Conservation (phyloP, 2,797 vertebrate genomes). For the Crax fasciolata region DNA sequence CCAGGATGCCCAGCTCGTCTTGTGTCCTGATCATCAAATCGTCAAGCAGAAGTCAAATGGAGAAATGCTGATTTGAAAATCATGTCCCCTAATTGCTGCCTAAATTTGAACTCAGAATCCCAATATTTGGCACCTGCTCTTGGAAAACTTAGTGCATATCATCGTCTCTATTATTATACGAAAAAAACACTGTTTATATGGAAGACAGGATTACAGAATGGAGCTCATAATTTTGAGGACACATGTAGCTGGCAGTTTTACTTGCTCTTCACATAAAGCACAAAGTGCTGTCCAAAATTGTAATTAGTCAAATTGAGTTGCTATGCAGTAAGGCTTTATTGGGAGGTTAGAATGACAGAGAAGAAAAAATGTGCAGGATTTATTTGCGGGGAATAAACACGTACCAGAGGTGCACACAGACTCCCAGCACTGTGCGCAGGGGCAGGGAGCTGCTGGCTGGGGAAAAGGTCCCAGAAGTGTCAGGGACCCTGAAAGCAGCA, state of each 20-base stretch:
- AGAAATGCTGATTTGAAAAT: constrained; percentile 36
- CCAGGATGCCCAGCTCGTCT: neutral
- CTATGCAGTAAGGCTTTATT: neutral
- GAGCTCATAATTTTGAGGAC: neutral
- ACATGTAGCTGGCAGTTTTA: neutral
- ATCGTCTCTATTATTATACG: neutral
- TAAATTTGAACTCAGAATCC: constrained; percentile 17
- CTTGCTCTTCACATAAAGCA: constrained; percentile 4
- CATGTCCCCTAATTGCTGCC: constrained; percentile 10
- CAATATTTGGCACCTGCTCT: constrained; percentile 4
- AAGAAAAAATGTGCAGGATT: neutral
- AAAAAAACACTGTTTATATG: neutral
- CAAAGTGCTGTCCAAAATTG: neutral
- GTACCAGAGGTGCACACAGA: neutral
- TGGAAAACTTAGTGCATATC: neutral
- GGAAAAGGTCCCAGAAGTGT: rapidly evolving
- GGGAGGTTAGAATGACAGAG: neutral
- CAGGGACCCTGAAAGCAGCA: neutral
- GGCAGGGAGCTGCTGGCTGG: neutral
- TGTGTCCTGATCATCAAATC: constrained; percentile 21
- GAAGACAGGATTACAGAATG: neutral
- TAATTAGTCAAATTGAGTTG: constrained; percentile 5
- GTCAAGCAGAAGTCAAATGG: constrained; percentile 32
- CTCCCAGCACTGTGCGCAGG: neutral
- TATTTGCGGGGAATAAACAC: neutral